Percentiles rank a stretch among this genome's conserved stretches.
Conservation (phyloP, 2,888 invertebrate species). For the Drosophila mimica region DNA sequence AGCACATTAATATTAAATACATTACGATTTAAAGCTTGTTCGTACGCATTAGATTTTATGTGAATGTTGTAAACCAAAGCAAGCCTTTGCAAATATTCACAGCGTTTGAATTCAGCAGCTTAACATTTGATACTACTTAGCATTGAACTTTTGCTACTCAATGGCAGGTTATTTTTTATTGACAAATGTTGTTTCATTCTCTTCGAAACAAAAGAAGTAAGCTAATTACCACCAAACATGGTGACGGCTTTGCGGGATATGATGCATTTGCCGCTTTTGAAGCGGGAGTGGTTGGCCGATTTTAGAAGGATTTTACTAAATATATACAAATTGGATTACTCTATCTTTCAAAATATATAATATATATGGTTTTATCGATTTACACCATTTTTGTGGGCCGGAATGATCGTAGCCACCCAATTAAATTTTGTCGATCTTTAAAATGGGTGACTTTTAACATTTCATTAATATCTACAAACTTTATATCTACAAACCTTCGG, state of each 20-base stretch:
- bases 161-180: neutral
- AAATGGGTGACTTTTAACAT: neutral
- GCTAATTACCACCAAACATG: too few relatives aligned
- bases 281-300: neutral
- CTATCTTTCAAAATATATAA: neutral
- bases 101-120: constrained; percentile 19
- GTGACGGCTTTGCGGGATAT: too few relatives aligned
- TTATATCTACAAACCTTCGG: neutral
- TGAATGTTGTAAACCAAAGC: constrained; percentile 35
- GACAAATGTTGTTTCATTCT: too few relatives aligned
- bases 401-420: neutral
- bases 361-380: neutral
- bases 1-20: constrained; percentile 74
- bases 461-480: neutral
- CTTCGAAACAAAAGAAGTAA: neutral
- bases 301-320: neutral
- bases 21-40: constrained; percentile 43
- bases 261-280: neutral
- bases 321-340: neutral
- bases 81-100: constrained; percentile 2
- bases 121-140: constrained; percentile 41
- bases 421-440: neutral
- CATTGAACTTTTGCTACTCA: constrained; percentile 9
- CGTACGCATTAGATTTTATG: constrained; percentile 56
- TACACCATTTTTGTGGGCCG: neutral